These are phyloP conservation scores for Knipowitschia caucasica DNA, from an alignment of 2,797 vertebrate species.

Conservation along the genomic window DNA sequence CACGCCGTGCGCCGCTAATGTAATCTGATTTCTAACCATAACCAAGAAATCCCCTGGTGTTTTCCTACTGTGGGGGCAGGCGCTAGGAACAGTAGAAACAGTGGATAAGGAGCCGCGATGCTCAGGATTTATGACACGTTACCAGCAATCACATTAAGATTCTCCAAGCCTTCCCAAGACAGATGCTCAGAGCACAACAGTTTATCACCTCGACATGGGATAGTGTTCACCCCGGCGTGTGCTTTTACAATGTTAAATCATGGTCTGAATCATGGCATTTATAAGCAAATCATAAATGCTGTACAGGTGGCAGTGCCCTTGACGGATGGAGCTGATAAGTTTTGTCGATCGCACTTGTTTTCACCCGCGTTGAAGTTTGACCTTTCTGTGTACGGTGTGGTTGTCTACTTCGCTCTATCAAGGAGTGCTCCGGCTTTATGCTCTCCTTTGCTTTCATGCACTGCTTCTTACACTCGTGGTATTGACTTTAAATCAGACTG, in stretches of 20 bases:
- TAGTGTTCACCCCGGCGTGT: constrained; percentile 20
- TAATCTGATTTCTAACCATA: background rate
- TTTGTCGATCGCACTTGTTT: constrained; percentile 11
- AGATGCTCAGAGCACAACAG: constrained; percentile 47
- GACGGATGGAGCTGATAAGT: background rate
- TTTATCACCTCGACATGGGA: constrained; percentile 51
- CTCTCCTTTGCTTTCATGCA: constrained; percentile 11
- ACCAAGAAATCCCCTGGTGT: constrained; percentile 14
- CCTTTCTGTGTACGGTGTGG: constrained; percentile 12
- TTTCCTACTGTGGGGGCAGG: constrained; percentile 19
- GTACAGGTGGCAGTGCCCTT: constrained; percentile 11
- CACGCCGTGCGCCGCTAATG: background rate
- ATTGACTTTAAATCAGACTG: background rate
- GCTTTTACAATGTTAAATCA: constrained; percentile 43
- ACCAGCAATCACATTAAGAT: constrained; percentile 57
- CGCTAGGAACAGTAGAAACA: constrained; percentile 3
- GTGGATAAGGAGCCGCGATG: constrained; percentile 29
- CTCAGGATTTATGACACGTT: constrained; percentile 66
- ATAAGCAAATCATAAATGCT: constrained; percentile 49
- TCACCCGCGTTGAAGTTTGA: background rate
- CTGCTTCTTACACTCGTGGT: constrained; percentile 11
- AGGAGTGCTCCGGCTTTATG: background rate
- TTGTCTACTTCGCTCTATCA: constrained; percentile 17
- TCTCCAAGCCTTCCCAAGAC: constrained; percentile 48
- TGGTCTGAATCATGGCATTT: constrained; percentile 34